phyloP scores from a whole-genome alignment of 2,113 vertebrate genomes.

The Ameiurus melas region DNA sequence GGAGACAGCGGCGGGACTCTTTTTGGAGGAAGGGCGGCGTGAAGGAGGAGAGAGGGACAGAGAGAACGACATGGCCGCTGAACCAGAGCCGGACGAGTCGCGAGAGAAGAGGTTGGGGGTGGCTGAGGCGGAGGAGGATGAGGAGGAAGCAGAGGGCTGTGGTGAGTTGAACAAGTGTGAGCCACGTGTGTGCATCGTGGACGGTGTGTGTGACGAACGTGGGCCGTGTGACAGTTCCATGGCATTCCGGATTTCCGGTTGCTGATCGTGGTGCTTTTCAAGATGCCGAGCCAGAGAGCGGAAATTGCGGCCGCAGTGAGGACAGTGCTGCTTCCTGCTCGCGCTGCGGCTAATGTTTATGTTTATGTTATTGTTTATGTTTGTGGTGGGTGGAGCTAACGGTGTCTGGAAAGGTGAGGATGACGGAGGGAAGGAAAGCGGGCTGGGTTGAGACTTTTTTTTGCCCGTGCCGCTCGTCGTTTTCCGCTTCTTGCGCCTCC shows the following conservation, averaged over 20 bases:
- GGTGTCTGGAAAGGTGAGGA: slow-evolving; percentile 51
- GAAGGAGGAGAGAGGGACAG: slow-evolving; percentile 67
- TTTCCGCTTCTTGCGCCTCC: slow-evolving; percentile 74
- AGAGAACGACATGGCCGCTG: slow-evolving; percentile 68
- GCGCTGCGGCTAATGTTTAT: slow-evolving; percentile 73
- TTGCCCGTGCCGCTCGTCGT: slow-evolving; percentile 50
- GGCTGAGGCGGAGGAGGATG: slow-evolving; percentile 37
- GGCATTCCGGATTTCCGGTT: slow-evolving; percentile 70
- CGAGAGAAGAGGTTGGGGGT: slow-evolving; percentile 68
- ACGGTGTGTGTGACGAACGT: not conserved
- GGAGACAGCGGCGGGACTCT: slow-evolving; percentile 32
- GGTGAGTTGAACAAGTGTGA: slow-evolving; percentile 53
- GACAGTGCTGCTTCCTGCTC: slow-evolving; percentile 68
- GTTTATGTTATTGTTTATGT: slow-evolving; percentile 78
- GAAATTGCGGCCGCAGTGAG: slow-evolving; percentile 73
- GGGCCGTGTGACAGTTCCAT: slow-evolving; percentile 72
- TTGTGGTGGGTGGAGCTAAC: slow-evolving; percentile 68
- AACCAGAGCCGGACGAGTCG: slow-evolving; percentile 56
- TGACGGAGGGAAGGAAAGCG: slow-evolving; percentile 65
- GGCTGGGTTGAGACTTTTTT: slow-evolving; percentile 64
- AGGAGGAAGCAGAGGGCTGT: slow-evolving; percentile 63
- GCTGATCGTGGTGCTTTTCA: slow-evolving; percentile 75
- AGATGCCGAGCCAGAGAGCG: slow-evolving; percentile 75
- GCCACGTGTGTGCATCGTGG: not conserved
- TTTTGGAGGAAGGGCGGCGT: slow-evolving; percentile 56